phyloP scores from a whole-genome alignment of 2,797 vertebrate species.

The Rhincodon typus region DNA sequence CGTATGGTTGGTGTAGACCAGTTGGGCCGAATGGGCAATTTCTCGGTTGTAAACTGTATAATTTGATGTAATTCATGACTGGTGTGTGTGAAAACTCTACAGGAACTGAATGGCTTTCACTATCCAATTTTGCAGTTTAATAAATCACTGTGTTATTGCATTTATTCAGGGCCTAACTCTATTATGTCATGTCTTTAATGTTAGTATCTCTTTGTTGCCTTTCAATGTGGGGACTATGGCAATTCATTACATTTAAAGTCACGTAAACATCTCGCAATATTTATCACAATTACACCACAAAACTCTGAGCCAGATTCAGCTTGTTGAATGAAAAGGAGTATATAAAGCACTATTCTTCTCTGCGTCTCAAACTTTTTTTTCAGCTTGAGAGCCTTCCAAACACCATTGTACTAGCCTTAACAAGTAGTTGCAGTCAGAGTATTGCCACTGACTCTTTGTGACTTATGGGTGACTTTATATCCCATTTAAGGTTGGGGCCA shows the following conservation, averaged over 20 bases:
- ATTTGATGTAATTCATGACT: background rate
- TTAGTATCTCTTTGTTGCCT: conserved; percentile 24
- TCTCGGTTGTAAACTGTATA: background rate
- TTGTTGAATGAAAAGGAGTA: conserved; percentile 27
- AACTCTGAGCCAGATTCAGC: conserved; percentile 8
- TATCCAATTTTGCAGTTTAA: background rate
- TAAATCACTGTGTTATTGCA: conserved; percentile 16
- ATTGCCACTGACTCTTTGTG: conserved; percentile 9
- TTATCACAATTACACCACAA: conserved; percentile 36
- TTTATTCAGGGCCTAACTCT: background rate
- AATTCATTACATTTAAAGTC: conserved; percentile 35
- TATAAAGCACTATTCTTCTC: conserved; percentile 37
- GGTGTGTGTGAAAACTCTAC: background rate
- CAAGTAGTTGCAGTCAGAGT: conserved; percentile 14
- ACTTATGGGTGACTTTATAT: conserved; percentile 22
- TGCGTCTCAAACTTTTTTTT: background rate
- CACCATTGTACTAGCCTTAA: conserved; percentile 30
- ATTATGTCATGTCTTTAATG: conserved; percentile 29
- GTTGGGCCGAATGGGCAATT: background rate
- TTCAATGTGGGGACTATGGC: conserved; percentile 28
- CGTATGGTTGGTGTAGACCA: background rate
- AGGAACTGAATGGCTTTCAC: conserved; percentile 5
- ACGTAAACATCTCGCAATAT: conserved; percentile 36
- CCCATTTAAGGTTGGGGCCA: background rate
- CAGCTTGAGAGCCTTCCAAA: conserved; percentile 26